Evolutionary conservation across 2,888 invertebrate species (phyloP), one percentile per base, ranked within the genome.

Genomic region (Enoplolaimus lenunculus): DNA sequence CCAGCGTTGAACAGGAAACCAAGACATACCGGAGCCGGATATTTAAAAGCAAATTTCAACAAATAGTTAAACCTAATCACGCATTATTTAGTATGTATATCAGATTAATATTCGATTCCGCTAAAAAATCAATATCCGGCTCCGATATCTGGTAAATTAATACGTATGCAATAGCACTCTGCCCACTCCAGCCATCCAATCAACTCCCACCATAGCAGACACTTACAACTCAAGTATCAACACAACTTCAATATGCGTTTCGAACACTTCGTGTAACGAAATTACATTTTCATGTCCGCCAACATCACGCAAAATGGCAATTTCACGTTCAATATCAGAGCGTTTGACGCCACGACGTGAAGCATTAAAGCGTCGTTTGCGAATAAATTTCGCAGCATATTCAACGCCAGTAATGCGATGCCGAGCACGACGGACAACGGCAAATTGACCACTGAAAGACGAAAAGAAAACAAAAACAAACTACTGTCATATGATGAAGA

Each of bases 341-440:
- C 85, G 81, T 68, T 84, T 84, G 64, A 85, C 85, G 26, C 86
- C 86, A 7, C 83, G 75, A 73, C 86, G 83, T 26, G 80, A 79
- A 2, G 80, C 76, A 62, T 84, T 83, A 33, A 85, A 84, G 68
- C 86, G 82, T 31, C 84, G 81, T 76, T 87, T 86, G 72, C 85
- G 82, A 78, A 87, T 86, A 78, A 86, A 86, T 80, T 87, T 87
- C 71, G 86, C 87, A 35, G 87, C 87, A 78, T 84, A 87, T 73
- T 84, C 82, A 60, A 81, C 78, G 16, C 85, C 84, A 2, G 84
- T 84, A 72, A 81, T 80, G 73, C 83, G 81, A 74, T 85, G 83
- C 70, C 82, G 78, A 73, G 86, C 86, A 77, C 84, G 83, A 76
- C 84, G 82, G 45, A 87, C 87, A 68, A 86, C 84, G 2, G 87